Conservation (phyloP, 2,797 vertebrate species). For the Alfaro cultratus region DNA sequence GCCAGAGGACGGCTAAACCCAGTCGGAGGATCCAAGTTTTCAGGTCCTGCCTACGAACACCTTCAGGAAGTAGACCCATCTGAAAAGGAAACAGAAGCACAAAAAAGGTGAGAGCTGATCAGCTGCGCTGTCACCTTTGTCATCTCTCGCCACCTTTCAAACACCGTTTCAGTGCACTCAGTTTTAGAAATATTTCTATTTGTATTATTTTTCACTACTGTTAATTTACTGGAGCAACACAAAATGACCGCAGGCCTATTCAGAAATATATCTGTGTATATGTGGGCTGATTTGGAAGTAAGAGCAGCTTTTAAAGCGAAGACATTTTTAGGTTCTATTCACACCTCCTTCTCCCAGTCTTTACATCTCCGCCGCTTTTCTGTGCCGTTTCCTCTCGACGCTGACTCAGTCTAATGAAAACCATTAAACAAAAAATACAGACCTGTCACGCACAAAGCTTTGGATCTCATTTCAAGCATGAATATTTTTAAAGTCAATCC, state of each 20-base stretch:
- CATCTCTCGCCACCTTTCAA: background rate
- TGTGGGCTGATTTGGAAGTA: background rate
- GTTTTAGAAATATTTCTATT: background rate
- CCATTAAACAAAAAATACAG: slow-evolving; percentile 31
- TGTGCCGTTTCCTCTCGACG: slow-evolving; percentile 26
- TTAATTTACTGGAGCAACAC: background rate
- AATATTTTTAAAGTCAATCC: slow-evolving; percentile 54
- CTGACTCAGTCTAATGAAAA: slow-evolving; percentile 54
- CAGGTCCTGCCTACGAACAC: slow-evolving; percentile 81
- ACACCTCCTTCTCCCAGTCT: slow-evolving; percentile 10
- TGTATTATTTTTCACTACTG: background rate
- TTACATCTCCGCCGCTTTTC: slow-evolving; percentile 1
- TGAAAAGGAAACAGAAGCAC: slow-evolving; percentile 70
- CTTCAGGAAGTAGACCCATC: slow-evolving; percentile 77
- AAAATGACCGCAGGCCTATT: background rate
- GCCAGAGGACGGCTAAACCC: slow-evolving; percentile 74
- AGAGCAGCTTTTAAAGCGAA: background rate
- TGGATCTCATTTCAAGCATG: slow-evolving; percentile 54
- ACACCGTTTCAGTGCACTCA: background rate
- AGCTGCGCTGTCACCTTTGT: background rate
- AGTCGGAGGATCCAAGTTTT: slow-evolving; percentile 74
- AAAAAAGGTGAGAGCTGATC: slow-evolving; percentile 62
- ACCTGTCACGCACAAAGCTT: slow-evolving; percentile 32
- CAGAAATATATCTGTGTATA: background rate
- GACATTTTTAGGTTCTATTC: slow-evolving; percentile 20